These are phyloP conservation scores for Nycticryphes semicollaris DNA, from an alignment of 2,113 vertebrate genomes.

Conservation along the genomic window DNA sequence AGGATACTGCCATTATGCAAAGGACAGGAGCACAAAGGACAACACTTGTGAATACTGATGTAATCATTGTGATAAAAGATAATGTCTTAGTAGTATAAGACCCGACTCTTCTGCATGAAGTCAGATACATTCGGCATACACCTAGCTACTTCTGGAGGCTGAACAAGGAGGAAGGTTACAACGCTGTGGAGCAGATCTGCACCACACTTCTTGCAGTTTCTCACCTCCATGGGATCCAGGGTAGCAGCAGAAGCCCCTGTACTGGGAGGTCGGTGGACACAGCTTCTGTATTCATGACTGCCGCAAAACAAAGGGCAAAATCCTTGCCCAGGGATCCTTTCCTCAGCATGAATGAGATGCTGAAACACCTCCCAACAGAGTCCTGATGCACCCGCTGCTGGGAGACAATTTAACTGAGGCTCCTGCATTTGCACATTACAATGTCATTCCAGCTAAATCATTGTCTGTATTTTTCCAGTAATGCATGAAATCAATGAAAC, in stretches of 20 bases:
- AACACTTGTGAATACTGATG: neutral
- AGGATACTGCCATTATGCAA: neutral
- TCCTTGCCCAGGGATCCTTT: neutral
- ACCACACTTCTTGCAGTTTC: neutral
- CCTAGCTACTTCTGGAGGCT: neutral
- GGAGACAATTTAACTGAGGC: neutral
- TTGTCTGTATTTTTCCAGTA: neutral
- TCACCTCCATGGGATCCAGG: neutral
- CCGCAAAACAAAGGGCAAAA: neutral
- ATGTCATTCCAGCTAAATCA: neutral
- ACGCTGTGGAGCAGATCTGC: neutral
- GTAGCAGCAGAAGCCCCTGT: neutral
- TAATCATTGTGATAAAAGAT: neutral
- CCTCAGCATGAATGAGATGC: neutral
- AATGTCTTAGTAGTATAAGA: neutral
- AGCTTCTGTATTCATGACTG: neutral
- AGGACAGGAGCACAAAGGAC: neutral
- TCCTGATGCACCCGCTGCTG: neutral
- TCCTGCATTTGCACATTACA: neutral
- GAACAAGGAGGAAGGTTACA: neutral
- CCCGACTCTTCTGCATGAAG: neutral
- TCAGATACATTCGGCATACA: neutral
- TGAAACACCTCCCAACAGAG: neutral
- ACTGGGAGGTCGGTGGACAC: neutral
- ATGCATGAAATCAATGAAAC: neutral